A percentile compares a stretch with the other conserved stretches of the same genome.
Evolutionary conservation across 2,888 invertebrate species (phyloP).

Genomic region (Pedicia rivosa): DNA sequence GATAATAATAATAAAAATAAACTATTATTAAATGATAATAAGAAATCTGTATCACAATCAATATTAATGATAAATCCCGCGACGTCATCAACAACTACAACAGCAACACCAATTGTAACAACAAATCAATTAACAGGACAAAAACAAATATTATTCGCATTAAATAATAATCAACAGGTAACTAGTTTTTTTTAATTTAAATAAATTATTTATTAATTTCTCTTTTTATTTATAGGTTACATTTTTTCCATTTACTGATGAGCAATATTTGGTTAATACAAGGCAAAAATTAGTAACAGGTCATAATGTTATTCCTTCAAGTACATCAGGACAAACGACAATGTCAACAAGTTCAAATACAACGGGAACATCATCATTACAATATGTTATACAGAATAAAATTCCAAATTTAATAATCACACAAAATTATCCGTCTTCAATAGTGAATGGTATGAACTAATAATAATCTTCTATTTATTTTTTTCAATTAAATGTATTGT

Average conservation of each 20-base stretch:
- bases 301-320: slow-evolving; percentile 4
- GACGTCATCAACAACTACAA: slow-evolving; percentile 14
- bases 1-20: slow-evolving; percentile 12
- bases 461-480: no score
- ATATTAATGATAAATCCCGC: slow-evolving; percentile 17
- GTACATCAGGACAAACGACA: slow-evolving; percentile 5
- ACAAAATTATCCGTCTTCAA: slow-evolving; percentile 5
- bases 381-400: slow-evolving; percentile 19
- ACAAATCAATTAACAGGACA: slow-evolving; percentile 17
- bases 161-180: slow-evolving; percentile 26
- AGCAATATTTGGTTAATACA: slow-evolving; percentile 11
- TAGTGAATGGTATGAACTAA: no score
- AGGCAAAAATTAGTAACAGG: slow-evolving; percentile 9
- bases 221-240: slow-evolving; percentile 11
- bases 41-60: slow-evolving; percentile 9
- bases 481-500: no score
- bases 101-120: slow-evolving; percentile 13
- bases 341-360: slow-evolving; percentile 5
- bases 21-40: slow-evolving; percentile 10
- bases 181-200: slow-evolving; percentile 3
- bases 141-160: slow-evolving; percentile 24
- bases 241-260: slow-evolving; percentile 15
- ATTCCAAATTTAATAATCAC: slow-evolving; percentile 7
- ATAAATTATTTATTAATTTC: slow-evolving; percentile 1
- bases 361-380: slow-evolving; percentile 14